A percentile compares a stretch with the other conserved stretches of the same genome.
These are phyloP conservation scores for Heterotis niloticus DNA, from an alignment of 2,113 vertebrate species.

Conservation along the genomic window DNA sequence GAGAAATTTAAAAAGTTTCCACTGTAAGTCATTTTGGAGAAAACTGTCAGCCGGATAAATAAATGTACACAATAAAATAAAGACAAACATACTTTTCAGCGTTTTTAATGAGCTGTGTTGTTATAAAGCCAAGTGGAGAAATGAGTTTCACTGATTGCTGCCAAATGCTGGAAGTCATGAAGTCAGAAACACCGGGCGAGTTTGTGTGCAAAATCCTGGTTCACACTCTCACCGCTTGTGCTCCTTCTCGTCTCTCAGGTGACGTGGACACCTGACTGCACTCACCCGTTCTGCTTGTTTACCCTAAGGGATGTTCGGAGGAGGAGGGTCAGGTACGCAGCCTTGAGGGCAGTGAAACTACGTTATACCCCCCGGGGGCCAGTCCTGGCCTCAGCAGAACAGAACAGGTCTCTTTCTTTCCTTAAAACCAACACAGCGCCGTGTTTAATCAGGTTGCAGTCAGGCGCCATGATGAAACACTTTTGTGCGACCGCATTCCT, in stretches of 20 bases:
- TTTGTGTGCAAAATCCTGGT: constrained; percentile 54
- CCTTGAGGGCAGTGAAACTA: no score
- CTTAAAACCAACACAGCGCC: neutral
- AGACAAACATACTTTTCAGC: neutral
- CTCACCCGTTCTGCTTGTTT: constrained; percentile 53
- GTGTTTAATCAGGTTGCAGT: no score
- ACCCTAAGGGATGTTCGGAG: constrained; percentile 34
- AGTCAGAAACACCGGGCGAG: constrained; percentile 32
- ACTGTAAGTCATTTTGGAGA: no score
- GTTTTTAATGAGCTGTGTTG: neutral
- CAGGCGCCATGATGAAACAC: neutral
- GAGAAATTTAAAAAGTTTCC: neutral
- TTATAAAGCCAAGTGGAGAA: neutral
- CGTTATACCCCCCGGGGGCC: no score
- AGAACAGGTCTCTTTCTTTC: neutral
- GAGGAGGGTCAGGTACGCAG: neutral
- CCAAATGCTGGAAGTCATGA: constrained; percentile 30
- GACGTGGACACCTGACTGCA: constrained; percentile 56
- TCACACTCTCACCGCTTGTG: constrained; percentile 32
- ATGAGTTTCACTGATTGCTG: constrained; percentile 46
- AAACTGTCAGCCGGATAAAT: no score
- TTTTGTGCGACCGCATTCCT: neutral
- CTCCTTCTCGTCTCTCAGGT: constrained; percentile 42
- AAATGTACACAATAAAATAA: neutral
- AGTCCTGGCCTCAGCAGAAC: neutral